Evolutionary conservation across 2,888 invertebrate species (phyloP).

Genomic region (Vesta saturnalis): DNA sequence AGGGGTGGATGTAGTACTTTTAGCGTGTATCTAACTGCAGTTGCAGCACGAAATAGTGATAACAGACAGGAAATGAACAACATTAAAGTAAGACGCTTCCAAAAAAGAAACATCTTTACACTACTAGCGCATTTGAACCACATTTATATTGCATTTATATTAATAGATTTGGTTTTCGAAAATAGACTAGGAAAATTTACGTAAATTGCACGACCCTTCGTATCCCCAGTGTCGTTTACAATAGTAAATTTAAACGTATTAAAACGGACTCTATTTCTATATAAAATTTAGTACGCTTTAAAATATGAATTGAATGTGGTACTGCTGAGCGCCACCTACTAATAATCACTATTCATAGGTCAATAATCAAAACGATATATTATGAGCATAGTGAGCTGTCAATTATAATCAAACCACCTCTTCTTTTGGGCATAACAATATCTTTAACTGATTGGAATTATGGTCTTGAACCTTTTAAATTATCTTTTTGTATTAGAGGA

Average conservation of each 20-base stretch:
- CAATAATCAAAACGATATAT: background rate
- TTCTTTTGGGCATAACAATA: too few relatives aligned
- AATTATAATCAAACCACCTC: slow-evolving; percentile 1
- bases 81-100: slow-evolving; percentile 18
- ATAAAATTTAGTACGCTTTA: too few relatives aligned
- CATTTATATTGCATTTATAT: background rate
- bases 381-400: background rate
- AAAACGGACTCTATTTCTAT: too few relatives aligned
- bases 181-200: too few relatives aligned
- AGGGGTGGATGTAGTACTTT: slow-evolving; percentile 5
- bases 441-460: background rate
- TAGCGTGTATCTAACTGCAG: slow-evolving; percentile 22
- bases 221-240: too few relatives aligned
- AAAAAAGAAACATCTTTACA: background rate
- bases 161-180: too few relatives aligned
- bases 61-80: slow-evolving; percentile 22
- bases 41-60: slow-evolving; percentile 24
- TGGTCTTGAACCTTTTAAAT: background rate
- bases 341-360: background rate
- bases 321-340: background rate
- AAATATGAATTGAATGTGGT: background rate
- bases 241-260: too few relatives aligned
- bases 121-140: background rate
- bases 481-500: background rate
- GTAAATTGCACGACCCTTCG: too few relatives aligned